A percentile compares a stretch with the other conserved stretches of the same genome.
Evolutionary conservation across 2,113 vertebrate species (phyloP).

Genomic region (Trachemys scripta): DNA sequence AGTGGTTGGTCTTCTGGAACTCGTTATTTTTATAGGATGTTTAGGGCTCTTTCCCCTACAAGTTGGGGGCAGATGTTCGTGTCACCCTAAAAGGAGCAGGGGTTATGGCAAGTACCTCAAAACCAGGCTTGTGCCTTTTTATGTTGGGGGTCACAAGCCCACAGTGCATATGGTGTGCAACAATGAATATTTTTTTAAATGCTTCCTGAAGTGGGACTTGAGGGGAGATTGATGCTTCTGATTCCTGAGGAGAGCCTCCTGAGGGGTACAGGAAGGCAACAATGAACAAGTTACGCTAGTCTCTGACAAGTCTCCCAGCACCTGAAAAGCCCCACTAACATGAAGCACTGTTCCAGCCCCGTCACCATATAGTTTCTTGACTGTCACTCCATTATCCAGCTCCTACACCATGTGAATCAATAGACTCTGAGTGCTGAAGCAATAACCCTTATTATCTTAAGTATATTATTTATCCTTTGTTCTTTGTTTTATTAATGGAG

Average conservation of each 20-base stretch:
- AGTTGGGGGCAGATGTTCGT: neutral
- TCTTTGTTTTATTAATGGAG: neutral
- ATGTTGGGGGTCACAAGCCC: neutral
- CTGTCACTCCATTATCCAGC: neutral
- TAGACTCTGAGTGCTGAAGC: neutral
- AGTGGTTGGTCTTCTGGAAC: neutral
- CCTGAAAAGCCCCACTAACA: neutral
- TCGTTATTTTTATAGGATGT: neutral
- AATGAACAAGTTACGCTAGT: neutral
- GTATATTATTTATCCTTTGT: neutral
- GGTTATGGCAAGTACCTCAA: neutral
- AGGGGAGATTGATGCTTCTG: neutral
- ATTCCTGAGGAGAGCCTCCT: neutral
- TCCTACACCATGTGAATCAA: neutral
- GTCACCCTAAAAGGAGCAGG: neutral
- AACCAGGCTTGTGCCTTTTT: neutral
- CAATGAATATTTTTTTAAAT: neutral
- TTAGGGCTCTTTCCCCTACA: neutral
- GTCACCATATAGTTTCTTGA: neutral
- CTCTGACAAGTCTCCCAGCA: neutral
- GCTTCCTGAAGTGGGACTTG: neutral
- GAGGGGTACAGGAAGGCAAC: neutral
- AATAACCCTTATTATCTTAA: neutral
- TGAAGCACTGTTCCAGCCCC: neutral
- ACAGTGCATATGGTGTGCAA: neutral